phyloP scores from a whole-genome alignment of 2,888 invertebrate species.

The Melinaea marsaeus region DNA sequence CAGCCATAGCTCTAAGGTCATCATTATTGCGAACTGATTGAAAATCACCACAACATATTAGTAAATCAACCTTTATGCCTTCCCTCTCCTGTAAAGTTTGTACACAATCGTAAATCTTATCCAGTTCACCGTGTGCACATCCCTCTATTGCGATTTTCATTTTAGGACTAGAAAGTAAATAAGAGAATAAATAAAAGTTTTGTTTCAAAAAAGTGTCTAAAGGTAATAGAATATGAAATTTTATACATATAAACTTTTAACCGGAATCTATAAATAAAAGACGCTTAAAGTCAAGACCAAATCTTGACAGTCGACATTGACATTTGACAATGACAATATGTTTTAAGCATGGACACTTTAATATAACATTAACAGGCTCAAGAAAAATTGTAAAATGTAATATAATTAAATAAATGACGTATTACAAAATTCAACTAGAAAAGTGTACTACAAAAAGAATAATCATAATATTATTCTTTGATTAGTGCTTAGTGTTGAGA shows the following conservation, averaged over 20 bases:
- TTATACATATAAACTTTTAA: not conserved
- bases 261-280: not conserved
- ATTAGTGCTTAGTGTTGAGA: no score
- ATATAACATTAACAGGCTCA: not conserved
- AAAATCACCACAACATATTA: conserved; percentile 99
- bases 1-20: conserved; percentile 96
- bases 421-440: not conserved
- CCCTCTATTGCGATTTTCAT: conserved; percentile 98
- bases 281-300: not conserved
- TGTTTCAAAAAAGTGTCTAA: not conserved
- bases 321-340: not conserved
- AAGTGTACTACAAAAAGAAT: no score
- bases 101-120: conserved; percentile 94
- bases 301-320: not conserved
- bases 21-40: conserved; percentile 94
- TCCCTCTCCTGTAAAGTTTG: conserved; percentile 84
- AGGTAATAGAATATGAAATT: not conserved
- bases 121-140: conserved; percentile 98
- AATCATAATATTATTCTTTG: no score
- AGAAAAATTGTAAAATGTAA: not conserved
- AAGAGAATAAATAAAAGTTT: not conserved
- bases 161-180: conserved; percentile 36
- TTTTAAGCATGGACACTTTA: not conserved
- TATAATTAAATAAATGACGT: not conserved
- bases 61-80: conserved; percentile 89